Evolutionary conservation across 2,113 vertebrate genomes (phyloP), one percentile per base, ranked within the genome.

Genomic region (Petrocephalus zakoni): DNA sequence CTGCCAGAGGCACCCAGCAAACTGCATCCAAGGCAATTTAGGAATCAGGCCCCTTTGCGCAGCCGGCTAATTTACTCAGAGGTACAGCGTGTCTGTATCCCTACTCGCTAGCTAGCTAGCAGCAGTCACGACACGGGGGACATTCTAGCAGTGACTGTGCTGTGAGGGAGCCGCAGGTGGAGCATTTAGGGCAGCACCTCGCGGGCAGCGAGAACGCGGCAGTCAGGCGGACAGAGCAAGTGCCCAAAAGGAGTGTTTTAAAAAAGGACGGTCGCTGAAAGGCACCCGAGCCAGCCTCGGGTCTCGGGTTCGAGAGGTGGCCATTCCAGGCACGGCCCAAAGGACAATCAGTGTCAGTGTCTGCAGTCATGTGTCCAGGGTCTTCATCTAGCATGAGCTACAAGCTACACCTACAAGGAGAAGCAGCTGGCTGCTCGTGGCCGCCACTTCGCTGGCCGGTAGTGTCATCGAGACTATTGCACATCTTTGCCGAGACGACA

Each of bases 281-380:
- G 91, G 89, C 61, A 84, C 22, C 55, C 85, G 89, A 91, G 37
- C 25, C 82, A 89, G 68, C 22, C 21, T 19, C 49, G 6, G 3
- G n/a, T 17, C n/a, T 42, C 51, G 15, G 17, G n/a, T 21, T 55
- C 61, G 29, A 53, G 52, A 11, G 84, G 68, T 29, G 82, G 92
- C 91, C 17, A 61, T 88, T 88, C 75, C 11, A 29, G 91, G 37
- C 89, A 5, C 11, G 47, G 25, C 47, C 61, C 72, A 75, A 42
- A 42, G 34, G 25, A 37, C 72, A 52, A 25, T 9, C 9, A 49
- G 37, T 42, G 9, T 47, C 46, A 49, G 46, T 49, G 46, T 47
- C 42, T 49, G 85, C 56, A 51, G 86, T 93, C 91, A 91, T 92
- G 86, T 88, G 90, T 91, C 78, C 88, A 90, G 90, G 78, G 55